Evolutionary conservation across 2,888 invertebrate genomes (phyloP), one percentile per base, ranked within the genome.

Genomic region (Brenthis daphne): DNA sequence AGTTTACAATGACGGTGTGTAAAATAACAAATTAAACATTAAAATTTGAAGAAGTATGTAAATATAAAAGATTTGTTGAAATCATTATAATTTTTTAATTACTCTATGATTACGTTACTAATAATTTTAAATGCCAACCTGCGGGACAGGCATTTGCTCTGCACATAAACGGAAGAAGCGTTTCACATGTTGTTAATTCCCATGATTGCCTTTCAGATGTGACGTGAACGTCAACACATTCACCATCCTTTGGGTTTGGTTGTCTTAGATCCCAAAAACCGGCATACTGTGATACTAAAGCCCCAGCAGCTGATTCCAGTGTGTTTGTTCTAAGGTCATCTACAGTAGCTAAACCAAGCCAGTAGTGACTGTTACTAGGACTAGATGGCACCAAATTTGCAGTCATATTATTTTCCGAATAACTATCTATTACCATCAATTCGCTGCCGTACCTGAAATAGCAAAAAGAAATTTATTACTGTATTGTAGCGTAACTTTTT

Each of bases 141-240:
- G 95, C 94, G 65, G 98, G 98, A 87, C 99, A 99, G 64, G 99
- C 98, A 75, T 95, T 94, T 37, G 98, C 94, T 82, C 97, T 95
- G 85, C 99, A 99, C 95, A 99, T 97, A 88, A 99, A 99, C 37
- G 98, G 98, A 79, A 98, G 93, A 64, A 99, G 94, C 66, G 97
- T 96, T 93, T 99, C 99, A 87, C 99, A 99, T 47, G 98, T 98
- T 67, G 97, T 97, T 71, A 99, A 93, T 85, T 97, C 96, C 99
- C 99, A 99, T 69, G 97, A 97, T 88, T 98, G 98, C 73, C 93
- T 94, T 69, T 95, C 95, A 77, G 95, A 94, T 60, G 94, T 94
- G 65, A 95, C 90, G 73, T 93, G 93, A 2, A 96, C 97, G 75
- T 97, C 97, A 11, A 98, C 98, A 89, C 99, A 99, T 93, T 98